Base-by-base conservation (phyloP, 2,888 invertebrate genomes). In the Watsonalla cultraria region DNA sequence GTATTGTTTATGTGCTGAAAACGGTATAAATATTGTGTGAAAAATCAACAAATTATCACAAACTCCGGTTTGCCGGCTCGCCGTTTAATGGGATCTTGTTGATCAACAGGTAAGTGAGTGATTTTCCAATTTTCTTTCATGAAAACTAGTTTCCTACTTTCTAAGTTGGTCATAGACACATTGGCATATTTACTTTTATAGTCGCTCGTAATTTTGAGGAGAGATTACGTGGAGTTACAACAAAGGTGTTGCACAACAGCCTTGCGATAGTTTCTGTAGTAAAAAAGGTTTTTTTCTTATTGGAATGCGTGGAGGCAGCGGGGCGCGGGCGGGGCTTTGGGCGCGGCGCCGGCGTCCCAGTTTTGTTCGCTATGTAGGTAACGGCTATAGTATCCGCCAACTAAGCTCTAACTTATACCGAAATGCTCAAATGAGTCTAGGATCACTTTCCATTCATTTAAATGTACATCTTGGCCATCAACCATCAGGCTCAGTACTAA, bases 41-140 rank as follows among this genome's bases (percentile, higher is more conserved):
- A 67, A 68, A 49, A 49, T 49, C 49, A 15, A 49, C 47, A 49
- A 49, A 13, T 49, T 11, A 11, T 11, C 70, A 64, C 74, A 72
- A 72, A 78, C 74, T 75, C 74, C 74, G 73, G 81, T 74, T 74
- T 73, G 72, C 74, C 71, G 73, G 76, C 72, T 82, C 68, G 76
- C 75, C 79, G 77, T 82, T 89, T 88, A 84, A 90, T 90, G 90
- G 88, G 90, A 89, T 86, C 82, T 89, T 87, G 87, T 81, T 90
- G 82, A 87, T 79, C 75, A 78, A 80, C 82, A 89, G 89, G 89
- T 89, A 74, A 75, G 81, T 64, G 50, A 42, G 42, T 11, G 15
- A 33, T 37, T 54, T 49, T 55, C 11, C 42, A 46, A 35, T 60
- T 57, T 51, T 46, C 39, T 37, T 24, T 54, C 50, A 57, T 48